Evolutionary conservation across 1,140 invertebrate species (phyloP), one percentile per base, ranked within the genome.

Genomic region (Scaptomyza hsui): DNA sequence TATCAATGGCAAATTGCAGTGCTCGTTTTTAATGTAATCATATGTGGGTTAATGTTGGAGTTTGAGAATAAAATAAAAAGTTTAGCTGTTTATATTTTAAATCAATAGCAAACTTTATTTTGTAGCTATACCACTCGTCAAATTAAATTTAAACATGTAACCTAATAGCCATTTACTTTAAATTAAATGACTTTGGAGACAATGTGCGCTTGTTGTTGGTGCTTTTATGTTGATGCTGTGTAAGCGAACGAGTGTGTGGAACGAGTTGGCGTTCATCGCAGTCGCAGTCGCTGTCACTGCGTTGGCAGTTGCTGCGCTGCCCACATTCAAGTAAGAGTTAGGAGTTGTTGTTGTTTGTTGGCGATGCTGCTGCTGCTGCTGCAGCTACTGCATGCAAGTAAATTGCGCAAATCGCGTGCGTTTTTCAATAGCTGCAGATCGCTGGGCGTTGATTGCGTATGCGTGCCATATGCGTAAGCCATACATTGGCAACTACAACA

Each of bases 401-500:
- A 78, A 78, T 82, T 85, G 81, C 81, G 78, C 73, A 82, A 81
- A 80, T 74, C 63, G 77, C 76, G 73, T 60, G 77, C 60, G 81
- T 78, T 74, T 74, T 64, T 51, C 45, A 48, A 18, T 44, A 19
- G 37, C 37, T 42, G 37, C 48, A 60, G 69, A 72, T 72, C 69
- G 55, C 55, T 48, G 69, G 10, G 53, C 63, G 41, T 47, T 59
- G 68, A 71, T 65, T 71, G 67, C 67, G 68, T 63, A 59, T 71
- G 68, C 62, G 68, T 64, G 60, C 35, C 67, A 70, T 71, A 56
- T 64, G 60, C 29, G 12, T 62, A 61, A 37, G 41, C 26, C n/a
- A 12, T 12, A 35, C 24, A 24, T 18, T 6, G 18, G 52, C 37
- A 7, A 21, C 19, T 24, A 16, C 44, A 37, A 56, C 32, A 42